Evolutionary conservation across 2,113 vertebrate species (phyloP).

Genomic region (Pseudonaja textilis): DNA sequence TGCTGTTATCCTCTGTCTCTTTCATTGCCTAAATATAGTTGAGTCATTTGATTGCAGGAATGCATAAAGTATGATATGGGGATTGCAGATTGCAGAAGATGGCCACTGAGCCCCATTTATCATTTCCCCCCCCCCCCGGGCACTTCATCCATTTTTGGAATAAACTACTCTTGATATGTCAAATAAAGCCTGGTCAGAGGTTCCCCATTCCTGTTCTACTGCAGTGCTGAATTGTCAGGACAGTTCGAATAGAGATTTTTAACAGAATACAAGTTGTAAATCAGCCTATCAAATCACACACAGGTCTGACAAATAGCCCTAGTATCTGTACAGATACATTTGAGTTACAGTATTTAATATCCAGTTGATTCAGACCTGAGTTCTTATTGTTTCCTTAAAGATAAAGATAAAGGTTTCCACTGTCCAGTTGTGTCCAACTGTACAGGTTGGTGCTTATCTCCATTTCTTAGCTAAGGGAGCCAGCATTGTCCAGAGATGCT

Average conservation of each 20-base stretch:
- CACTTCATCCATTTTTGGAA: not conserved
- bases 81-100: not conserved
- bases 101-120: not conserved
- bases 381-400: not conserved
- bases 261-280: not conserved
- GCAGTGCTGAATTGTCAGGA: not conserved
- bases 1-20: not conserved
- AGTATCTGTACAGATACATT: not conserved
- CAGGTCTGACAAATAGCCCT: not conserved
- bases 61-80: not conserved
- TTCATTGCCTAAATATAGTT: not conserved
- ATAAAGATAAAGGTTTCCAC: too few species aligned
- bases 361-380: not conserved
- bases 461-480: not conserved
- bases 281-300: not conserved
- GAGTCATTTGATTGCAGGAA: not conserved
- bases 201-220: not conserved
- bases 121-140: accelerated
- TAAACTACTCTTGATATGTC: not conserved
- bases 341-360: not conserved
- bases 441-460: too few species aligned
- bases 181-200: not conserved
- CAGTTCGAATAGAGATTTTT: not conserved
- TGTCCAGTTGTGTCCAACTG: too few species aligned
- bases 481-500: not conserved